phyloP scores from a whole-genome alignment of 2,888 invertebrate genomes.

The Meteorus colon region DNA sequence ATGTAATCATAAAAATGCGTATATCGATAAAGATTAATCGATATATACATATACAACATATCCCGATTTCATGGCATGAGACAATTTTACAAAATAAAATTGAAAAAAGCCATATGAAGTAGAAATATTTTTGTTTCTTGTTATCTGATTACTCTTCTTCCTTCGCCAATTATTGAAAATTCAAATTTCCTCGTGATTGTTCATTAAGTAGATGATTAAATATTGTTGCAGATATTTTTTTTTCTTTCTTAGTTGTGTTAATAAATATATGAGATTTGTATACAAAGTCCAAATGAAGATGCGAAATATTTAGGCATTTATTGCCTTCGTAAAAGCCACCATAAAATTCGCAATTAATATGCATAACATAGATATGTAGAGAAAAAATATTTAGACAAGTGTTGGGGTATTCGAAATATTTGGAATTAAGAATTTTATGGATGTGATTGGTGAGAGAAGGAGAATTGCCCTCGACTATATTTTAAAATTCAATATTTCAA shows the following conservation, averaged over 20 bases:
- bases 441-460: too few relatives aligned
- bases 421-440: too few relatives aligned
- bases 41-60: background rate
- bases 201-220: background rate
- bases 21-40: slow-evolving; percentile 4
- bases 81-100: background rate
- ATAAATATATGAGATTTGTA: background rate
- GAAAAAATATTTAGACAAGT: too few relatives aligned
- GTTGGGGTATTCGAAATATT: too few relatives aligned
- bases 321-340: slow-evolving; percentile 23
- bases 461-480: too few relatives aligned
- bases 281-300: background rate
- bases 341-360: slow-evolving; percentile 11
- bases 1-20: slow-evolving; percentile 4
- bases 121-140: too few relatives aligned
- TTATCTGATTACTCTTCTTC: too few relatives aligned
- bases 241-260: background rate
- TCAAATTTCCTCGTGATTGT: background rate
- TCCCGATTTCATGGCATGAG: background rate
- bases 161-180: too few relatives aligned
- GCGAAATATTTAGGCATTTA: slow-evolving; percentile 24
- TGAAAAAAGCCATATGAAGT: too few relatives aligned
- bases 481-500: too few relatives aligned
- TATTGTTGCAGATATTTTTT: background rate
- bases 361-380: background rate